A percentile compares a stretch with the other conserved stretches of the same genome.
Conservation (phyloP, 2,113 vertebrate species). For the Psilopsiagon aurifrons region DNA sequence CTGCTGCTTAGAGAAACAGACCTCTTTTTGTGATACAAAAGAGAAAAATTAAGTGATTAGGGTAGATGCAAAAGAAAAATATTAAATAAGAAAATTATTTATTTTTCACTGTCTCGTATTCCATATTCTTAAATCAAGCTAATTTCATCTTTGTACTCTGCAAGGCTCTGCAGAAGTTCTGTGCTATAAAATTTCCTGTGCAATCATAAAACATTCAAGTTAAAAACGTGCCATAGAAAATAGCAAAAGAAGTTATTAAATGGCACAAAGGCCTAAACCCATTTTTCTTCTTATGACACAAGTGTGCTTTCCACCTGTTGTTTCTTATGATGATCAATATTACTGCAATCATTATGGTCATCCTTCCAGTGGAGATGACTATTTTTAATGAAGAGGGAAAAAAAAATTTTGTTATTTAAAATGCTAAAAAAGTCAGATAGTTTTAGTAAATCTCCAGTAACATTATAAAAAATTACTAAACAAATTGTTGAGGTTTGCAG, state of each 20-base stretch:
- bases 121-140: neutral
- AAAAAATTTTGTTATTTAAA: neutral
- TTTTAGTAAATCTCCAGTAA: neutral
- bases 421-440: neutral
- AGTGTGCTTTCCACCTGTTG: neutral
- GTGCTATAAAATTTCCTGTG: neutral
- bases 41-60: neutral
- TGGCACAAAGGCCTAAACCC: neutral
- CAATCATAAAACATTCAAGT: neutral
- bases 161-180: neutral
- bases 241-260: conserved; percentile 7
- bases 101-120: neutral
- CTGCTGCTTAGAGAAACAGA: neutral
- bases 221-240: neutral
- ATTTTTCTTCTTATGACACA: neutral
- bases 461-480: neutral
- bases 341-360: neutral
- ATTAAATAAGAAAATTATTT: neutral
- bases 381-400: neutral
- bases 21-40: neutral
- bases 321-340: neutral
- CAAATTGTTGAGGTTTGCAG: neutral
- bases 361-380: neutral
- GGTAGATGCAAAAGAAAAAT: neutral
- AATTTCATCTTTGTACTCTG: neutral